Evolutionary conservation across 1,140 invertebrate genomes (phyloP).

Genomic region (Bombus superbus): DNA sequence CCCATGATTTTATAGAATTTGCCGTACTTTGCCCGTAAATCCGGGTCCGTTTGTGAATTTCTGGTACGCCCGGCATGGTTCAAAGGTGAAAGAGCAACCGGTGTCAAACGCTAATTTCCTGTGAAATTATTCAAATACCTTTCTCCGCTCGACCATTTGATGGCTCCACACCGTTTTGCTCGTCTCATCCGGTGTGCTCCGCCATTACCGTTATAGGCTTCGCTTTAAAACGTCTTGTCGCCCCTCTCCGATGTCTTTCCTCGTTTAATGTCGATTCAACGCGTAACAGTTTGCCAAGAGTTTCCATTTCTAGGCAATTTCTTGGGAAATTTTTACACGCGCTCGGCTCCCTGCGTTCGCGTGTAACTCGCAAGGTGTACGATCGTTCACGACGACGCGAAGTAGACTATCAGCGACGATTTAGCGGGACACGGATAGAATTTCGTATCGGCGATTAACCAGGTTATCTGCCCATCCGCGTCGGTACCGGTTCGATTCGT

Average conservation of each 20-base stretch:
- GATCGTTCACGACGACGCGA: neutral
- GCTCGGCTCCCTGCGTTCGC: neutral
- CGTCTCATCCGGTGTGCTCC: neutral
- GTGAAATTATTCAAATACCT: slow-evolving; percentile 72
- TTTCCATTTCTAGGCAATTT: neutral
- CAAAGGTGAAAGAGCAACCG: slow-evolving; percentile 65
- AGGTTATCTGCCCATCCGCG: slow-evolving; percentile 31
- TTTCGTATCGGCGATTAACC: slow-evolving; percentile 52
- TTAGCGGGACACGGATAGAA: slow-evolving; percentile 50
- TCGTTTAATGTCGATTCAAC: neutral
- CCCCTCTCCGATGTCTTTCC: neutral
- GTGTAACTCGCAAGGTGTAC: too few relatives aligned
- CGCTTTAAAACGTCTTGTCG: neutral
- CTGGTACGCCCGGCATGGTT: neutral
- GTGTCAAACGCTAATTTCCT: slow-evolving; percentile 72
- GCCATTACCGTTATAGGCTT: slow-evolving; percentile 14
- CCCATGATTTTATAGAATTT: slow-evolving; percentile 9
- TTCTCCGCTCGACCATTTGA: slow-evolving; percentile 41
- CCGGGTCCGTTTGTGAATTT: slow-evolving; percentile 36
- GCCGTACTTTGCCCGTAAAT: neutral
- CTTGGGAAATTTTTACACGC: neutral
- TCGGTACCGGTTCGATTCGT: slow-evolving; percentile 14
- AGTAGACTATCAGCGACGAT: slow-evolving; percentile 48
- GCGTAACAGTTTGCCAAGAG: neutral
- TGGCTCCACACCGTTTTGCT: neutral